These are phyloP conservation scores for Platyrinchus mystaceus DNA, from an alignment of 2,797 vertebrate species.

Conservation along the genomic window DNA sequence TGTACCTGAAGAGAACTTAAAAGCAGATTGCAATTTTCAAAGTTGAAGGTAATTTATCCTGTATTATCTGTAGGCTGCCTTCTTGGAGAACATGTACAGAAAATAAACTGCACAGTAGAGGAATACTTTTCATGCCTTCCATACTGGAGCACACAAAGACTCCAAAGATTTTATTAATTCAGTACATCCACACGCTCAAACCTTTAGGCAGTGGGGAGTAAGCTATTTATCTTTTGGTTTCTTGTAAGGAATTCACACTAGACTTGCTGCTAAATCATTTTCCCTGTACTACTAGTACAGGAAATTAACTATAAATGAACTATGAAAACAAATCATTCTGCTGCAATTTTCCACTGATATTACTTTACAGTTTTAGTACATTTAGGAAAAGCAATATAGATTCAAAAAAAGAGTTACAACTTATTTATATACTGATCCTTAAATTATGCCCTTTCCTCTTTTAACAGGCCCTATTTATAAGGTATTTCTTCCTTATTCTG, in stretches of 20 bases:
- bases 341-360: constrained; percentile 70
- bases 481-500: constrained; percentile 30
- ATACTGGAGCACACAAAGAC: constrained; percentile 26
- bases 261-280: constrained; percentile 66
- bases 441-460: constrained; percentile 46
- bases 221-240: constrained; percentile 69
- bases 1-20: background rate
- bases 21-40: background rate
- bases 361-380: constrained; percentile 63
- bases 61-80: background rate
- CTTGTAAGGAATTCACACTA: constrained; percentile 71
- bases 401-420: constrained; percentile 42
- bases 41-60: background rate
- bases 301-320: constrained; percentile 76
- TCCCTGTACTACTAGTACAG: constrained; percentile 69
- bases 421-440: constrained; percentile 45
- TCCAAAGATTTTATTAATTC: constrained; percentile 62
- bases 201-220: constrained; percentile 59
- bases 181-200: constrained; percentile 23
- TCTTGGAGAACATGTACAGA: background rate
- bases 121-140: constrained; percentile 41
- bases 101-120: constrained; percentile 15
- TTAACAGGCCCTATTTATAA: background rate
- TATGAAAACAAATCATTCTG: constrained; percentile 73
- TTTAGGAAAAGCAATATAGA: constrained; percentile 63